Base-by-base conservation (phyloP, 2,113 vertebrate genomes). In the Burhinus oedicnemus region DNA sequence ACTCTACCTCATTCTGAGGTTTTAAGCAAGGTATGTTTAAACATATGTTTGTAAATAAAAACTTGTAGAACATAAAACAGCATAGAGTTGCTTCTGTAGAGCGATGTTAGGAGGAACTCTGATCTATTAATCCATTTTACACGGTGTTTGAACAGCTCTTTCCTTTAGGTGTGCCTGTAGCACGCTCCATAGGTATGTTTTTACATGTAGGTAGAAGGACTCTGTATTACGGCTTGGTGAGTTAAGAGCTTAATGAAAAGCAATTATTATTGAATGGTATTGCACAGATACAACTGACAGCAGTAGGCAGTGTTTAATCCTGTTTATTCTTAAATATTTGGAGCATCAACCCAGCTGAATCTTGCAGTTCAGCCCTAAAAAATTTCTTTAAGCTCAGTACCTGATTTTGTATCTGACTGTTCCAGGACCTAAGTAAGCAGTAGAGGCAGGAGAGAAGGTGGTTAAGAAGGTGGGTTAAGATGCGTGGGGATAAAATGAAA, bases 401-500 rank as follows among this genome's bases (percentile, higher is more conserved):
- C 34, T n/a, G 8, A 10, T 83, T 45, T 51, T 68, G 32, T 38
- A 38, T 44, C 45, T 44, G 36, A 34, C 21, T 38, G 8, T 54
- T 58, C 21, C 14, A 66, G 60, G 17, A 17, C 26, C 54, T 34
- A 1, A n/a, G 17, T 20, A n/a, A 51, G 26, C 12, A 52, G n/a
- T 3, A 44, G 68, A 82, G 20, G 47, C 47, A 40, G 51, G 34
- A 49, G 0, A 69, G 54, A 26, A 58, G 34, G 42, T 29, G 57
- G 17, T 45, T 69, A n/a, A 70, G 62, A 78, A 57, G 23, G 36
- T 1, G 2, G 8, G 26, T 7, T 55, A 66, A 20, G 17, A 45
- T 6, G 11, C 0, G 0, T 3, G 23, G 22, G 16, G 30, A 15
- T 49, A n/a, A 55, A 42, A 57, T 19, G 52, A 42, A 11, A 9